phyloP scores from a whole-genome alignment of 1,140 invertebrate species.

The Trichonephila clavata region DNA sequence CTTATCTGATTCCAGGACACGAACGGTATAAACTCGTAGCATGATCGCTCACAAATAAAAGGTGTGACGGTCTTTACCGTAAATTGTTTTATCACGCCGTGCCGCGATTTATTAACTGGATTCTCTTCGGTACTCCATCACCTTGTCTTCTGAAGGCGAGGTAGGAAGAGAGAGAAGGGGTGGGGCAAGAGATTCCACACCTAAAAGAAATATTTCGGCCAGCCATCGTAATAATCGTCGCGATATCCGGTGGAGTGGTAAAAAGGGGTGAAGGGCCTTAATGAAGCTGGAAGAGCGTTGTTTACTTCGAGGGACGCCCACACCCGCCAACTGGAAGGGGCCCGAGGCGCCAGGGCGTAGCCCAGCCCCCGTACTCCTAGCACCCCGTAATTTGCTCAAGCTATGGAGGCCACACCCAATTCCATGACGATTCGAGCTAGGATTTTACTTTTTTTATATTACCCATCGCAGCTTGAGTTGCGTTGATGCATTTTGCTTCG shows the following conservation, averaged over 20 bases:
- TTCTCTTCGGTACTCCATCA: conserved; percentile 25
- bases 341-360: conserved; percentile 58
- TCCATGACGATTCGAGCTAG: background rate
- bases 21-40: background rate
- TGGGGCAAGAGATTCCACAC: conserved; percentile 60
- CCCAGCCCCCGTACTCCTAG: conserved; percentile 14
- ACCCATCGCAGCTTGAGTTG: background rate
- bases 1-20: background rate
- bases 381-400: conserved; percentile 48
- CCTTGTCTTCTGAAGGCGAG: background rate
- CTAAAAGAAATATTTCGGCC: conserved; percentile 39
- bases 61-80: conserved; percentile 40
- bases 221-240: conserved; percentile 44
- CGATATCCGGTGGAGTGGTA: conserved; percentile 57
- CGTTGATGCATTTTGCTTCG: background rate
- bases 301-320: conserved; percentile 48
- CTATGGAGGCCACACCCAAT: conserved; percentile 20
- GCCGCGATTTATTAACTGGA: conserved; percentile 51
- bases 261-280: conserved; percentile 55
- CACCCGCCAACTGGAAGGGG: conserved; percentile 14
- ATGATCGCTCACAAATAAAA: conserved; percentile 1
- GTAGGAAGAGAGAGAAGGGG: conserved; percentile 30
- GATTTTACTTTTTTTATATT: background rate
- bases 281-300: conserved; percentile 6
- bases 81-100: conserved; percentile 33